Conservation (phyloP, 2,113 vertebrate species). For the Pseudolaguvia tuberculata region DNA sequence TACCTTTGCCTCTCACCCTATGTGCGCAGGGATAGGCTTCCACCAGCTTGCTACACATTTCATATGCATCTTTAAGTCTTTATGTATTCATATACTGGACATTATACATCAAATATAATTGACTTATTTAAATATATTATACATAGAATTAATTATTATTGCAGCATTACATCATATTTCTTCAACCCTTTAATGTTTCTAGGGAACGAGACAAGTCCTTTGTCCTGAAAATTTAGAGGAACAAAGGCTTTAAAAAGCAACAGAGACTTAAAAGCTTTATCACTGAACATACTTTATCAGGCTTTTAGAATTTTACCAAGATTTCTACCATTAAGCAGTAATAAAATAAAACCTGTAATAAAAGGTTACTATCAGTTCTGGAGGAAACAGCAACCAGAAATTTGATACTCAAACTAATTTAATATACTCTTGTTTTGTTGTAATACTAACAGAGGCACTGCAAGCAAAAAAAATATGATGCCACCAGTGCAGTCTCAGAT, state of each 20-base stretch:
- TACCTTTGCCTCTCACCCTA: no score
- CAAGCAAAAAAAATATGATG: no score
- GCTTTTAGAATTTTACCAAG: neutral
- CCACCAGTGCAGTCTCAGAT: no score
- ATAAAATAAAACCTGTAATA: constrained; percentile 2
- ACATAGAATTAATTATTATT: neutral
- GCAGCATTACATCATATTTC: neutral
- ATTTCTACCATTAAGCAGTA: neutral
- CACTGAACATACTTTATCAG: neutral
- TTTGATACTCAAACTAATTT: neutral
- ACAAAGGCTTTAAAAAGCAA: neutral
- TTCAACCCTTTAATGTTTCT: neutral
- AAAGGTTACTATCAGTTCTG: neutral
- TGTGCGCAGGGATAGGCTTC: no score
- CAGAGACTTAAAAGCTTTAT: constrained; percentile 5
- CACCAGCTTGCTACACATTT: no score
- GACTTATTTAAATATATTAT: neutral
- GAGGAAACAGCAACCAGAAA: neutral
- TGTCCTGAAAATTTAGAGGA: neutral
- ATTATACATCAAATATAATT: neutral
- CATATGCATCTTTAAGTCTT: no score
- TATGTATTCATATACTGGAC: no score
- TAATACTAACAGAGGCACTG: no score
- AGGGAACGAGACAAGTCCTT: neutral
- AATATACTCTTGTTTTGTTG: neutral